Evolutionary conservation across 2,113 vertebrate species (phyloP).

Genomic region (Microcebus jonahi): DNA sequence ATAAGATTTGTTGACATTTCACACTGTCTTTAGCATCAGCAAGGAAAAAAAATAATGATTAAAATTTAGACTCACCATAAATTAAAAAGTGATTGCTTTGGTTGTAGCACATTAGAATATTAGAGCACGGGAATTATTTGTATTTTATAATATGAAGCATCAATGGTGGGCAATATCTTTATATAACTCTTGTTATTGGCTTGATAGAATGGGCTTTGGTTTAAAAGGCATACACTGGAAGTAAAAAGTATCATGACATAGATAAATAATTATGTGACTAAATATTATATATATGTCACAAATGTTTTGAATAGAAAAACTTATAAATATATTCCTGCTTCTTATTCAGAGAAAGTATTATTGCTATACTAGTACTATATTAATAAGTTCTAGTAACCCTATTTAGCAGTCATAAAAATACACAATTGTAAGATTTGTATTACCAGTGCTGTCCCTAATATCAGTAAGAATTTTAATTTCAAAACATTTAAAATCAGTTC

Average conservation of each 20-base stretch:
- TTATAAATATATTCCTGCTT: conserved; percentile 54
- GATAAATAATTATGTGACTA: conserved; percentile 42
- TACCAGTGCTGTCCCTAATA: not conserved
- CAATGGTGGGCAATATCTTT: conserved; percentile 30
- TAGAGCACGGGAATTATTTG: conserved; percentile 54
- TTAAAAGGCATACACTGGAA: conserved; percentile 46
- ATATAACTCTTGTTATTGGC: conserved; percentile 11
- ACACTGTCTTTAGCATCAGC: conserved; percentile 61
- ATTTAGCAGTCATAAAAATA: conserved; percentile 14
- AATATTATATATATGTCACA: conserved; percentile 59
- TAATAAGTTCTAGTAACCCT: not conserved
- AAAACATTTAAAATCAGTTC: conserved; percentile 5
- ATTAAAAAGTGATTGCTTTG: conserved; percentile 67
- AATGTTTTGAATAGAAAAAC: conserved; percentile 44
- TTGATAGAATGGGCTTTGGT: conserved; percentile 48
- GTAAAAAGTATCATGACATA: conserved; percentile 44
- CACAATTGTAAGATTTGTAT: not conserved
- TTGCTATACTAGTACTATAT: not conserved
- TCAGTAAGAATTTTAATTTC: not conserved
- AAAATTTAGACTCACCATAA: conserved; percentile 75
- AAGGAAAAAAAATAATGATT: conserved; percentile 55
- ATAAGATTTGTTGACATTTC: conserved; percentile 75
- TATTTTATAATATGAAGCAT: conserved; percentile 62
- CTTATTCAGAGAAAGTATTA: conserved; percentile 43
- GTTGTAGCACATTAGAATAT: conserved; percentile 59